phyloP scores from a whole-genome alignment of 1,140 invertebrate species.

The Monochamus saltuarius region DNA sequence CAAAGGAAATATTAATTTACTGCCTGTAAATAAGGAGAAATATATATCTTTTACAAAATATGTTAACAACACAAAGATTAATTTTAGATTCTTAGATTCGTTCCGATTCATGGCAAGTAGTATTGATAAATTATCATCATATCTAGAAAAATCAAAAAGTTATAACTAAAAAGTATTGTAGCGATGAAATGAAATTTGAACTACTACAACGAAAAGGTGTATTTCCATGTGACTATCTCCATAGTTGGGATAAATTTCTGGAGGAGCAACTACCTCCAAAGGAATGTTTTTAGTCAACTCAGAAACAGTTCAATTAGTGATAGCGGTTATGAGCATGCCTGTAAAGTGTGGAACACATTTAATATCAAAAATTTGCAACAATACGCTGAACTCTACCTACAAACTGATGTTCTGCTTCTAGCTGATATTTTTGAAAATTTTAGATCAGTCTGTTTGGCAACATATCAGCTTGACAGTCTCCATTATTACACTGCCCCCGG shows the following conservation, averaged over 20 bases:
- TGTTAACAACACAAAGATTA: slow-evolving; percentile 1
- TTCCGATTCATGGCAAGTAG: slow-evolving; percentile 25
- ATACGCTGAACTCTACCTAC: too few relatives aligned
- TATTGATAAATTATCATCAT: slow-evolving; percentile 25
- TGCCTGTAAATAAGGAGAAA: slow-evolving; percentile 28
- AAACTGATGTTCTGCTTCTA: too few relatives aligned
- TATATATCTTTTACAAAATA: slow-evolving; percentile 13
- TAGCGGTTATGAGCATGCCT: too few relatives aligned
- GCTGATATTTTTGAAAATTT: too few relatives aligned
- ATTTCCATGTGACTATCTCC: slow-evolving; percentile 45
- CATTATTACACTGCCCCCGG: too few relatives aligned
- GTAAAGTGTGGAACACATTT: too few relatives aligned
- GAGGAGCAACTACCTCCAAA: too few relatives aligned
- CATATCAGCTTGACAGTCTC: too few relatives aligned
- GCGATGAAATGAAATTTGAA: slow-evolving; percentile 32
- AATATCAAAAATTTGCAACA: too few relatives aligned
- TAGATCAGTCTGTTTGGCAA: too few relatives aligned
- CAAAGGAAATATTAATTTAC: slow-evolving; percentile 15
- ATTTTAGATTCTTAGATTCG: slow-evolving; percentile 27
- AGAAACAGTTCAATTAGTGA: too few relatives aligned
- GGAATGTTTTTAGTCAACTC: too few relatives aligned
- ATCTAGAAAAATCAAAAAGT: slow-evolving; percentile 5
- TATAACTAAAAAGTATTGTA: neutral
- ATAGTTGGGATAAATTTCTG: slow-evolving; percentile 32
- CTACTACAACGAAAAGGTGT: slow-evolving; percentile 43